These are phyloP conservation scores for Aspidoscelis tigris DNA, from an alignment of 2,113 vertebrate species.

Conservation along the genomic window DNA sequence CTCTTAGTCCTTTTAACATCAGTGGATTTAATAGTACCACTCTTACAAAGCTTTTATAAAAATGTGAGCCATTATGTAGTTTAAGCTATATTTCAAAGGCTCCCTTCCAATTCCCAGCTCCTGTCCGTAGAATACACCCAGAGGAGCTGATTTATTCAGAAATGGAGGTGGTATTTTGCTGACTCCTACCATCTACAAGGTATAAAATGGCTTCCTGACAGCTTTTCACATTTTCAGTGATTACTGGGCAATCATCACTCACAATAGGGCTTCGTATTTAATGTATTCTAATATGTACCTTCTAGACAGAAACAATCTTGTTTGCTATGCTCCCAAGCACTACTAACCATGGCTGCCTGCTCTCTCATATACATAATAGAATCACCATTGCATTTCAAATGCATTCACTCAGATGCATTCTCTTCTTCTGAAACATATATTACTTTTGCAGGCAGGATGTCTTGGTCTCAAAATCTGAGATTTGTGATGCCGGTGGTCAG, in stretches of 20 bases:
- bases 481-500: neutral
- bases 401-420: constrained; percentile 51
- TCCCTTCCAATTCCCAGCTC: neutral
- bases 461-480: constrained; percentile 20
- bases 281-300: constrained; percentile 39
- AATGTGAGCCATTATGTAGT: constrained; percentile 49
- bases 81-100: constrained; percentile 27
- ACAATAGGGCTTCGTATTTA: constrained; percentile 57
- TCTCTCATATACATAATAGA: constrained; percentile 43
- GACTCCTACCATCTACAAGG: constrained; percentile 18
- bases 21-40: constrained; percentile 29
- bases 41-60: constrained; percentile 52
- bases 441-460: constrained; percentile 3
- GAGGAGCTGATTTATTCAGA: constrained; percentile 54
- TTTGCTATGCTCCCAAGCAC: constrained; percentile 17
- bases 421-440: constrained; percentile 23
- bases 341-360: constrained; percentile 54
- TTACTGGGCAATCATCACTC: constrained; percentile 56
- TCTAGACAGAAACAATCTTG: constrained; percentile 18
- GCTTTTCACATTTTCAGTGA: constrained; percentile 47
- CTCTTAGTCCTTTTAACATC: constrained; percentile 24
- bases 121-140: neutral
- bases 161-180: constrained; percentile 23
- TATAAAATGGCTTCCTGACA: constrained; percentile 60
- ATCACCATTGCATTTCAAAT: constrained; percentile 64